Conservation (phyloP, 2,113 vertebrate species). For the Trematomus loennbergii region DNA sequence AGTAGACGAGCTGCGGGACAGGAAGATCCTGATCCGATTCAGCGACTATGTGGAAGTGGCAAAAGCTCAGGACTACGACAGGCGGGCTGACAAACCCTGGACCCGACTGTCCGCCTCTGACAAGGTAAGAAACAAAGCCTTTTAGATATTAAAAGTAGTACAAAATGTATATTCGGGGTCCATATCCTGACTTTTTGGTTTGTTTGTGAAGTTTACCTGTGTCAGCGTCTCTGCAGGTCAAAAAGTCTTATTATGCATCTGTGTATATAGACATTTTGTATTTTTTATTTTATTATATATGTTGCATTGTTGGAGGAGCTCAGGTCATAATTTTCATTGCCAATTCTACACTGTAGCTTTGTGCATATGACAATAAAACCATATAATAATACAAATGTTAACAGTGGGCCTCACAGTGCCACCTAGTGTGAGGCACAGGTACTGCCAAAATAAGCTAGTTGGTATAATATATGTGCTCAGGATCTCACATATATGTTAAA, state of each 20-base stretch:
- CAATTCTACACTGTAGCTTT: too few relatives aligned
- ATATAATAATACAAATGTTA: too few relatives aligned
- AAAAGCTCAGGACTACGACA: constrained; percentile 98
- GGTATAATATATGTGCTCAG: too few relatives aligned
- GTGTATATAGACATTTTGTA: too few relatives aligned
- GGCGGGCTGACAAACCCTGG: constrained; percentile 97
- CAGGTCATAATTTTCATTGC: too few relatives aligned
- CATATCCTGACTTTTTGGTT: neutral
- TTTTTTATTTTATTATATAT: too few relatives aligned
- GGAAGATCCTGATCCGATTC: constrained; percentile 98
- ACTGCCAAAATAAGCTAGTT: too few relatives aligned
- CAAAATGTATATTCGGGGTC: neutral
- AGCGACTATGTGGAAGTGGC: constrained; percentile 99
- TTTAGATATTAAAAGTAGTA: neutral
- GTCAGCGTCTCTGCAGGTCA: neutral
- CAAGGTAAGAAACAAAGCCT: constrained; percentile 84
- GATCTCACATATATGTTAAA: too few relatives aligned
- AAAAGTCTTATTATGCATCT: neutral
- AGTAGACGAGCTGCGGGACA: constrained; percentile 95
- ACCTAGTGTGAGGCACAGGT: too few relatives aligned
- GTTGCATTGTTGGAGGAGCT: too few relatives aligned
- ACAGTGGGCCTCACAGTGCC: too few relatives aligned
- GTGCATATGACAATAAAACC: too few relatives aligned
- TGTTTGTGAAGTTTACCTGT: neutral
- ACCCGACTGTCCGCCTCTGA: constrained; percentile 96